Base-by-base conservation (phyloP, 2,888 invertebrate genomes). In the Rambutsinella grinnellia region DNA sequence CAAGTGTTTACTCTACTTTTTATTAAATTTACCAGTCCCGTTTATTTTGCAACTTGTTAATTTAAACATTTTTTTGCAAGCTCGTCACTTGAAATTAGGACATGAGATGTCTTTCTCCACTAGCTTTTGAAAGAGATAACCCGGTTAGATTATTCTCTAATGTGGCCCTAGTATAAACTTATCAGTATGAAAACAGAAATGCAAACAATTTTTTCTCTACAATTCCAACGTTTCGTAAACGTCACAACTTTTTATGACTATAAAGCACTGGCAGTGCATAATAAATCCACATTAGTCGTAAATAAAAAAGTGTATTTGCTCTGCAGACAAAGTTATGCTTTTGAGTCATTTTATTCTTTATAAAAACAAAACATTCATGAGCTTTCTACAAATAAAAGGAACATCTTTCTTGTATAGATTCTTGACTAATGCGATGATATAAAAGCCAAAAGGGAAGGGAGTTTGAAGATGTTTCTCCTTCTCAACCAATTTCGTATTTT, bases 241-340 rank as follows among this genome's bases (percentile, higher is more conserved):
- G 36, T 5, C 6, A 36, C 36, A 36, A 36, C 36, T 36, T 8
- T 36, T 36, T 36, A 13, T 8, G 36, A 8, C 13, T 36, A 13
- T 36, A 5, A 36, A 36, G 13, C 13, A 56, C 56, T 63, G 63
- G 71, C 49, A 62, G 23, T 63, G 71, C 71, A 71, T 71, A 71
- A 71, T 71, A 71, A 71, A 71, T 71, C 71, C 71, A 63, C 71
- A 71, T 71, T 71, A 71, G 63, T 71, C 71, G 57, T 70, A 61
- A 61, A 47, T 54, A 53, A 61, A 62, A 62, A 57, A 58, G 44
- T 47, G 23, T 47, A 19, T 23, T 61, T 3, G 27, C 36, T 63
- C 8, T 8, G 13, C 44, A 13, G 44, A 44, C n/a, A n/a, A n/a
- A n/a, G n/a, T n/a, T n/a, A n/a, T n/a, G n/a, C n/a, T n/a, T n/a